phyloP scores from a whole-genome alignment of 1,140 invertebrate species.

The Temnothorax curvispinosus region DNA sequence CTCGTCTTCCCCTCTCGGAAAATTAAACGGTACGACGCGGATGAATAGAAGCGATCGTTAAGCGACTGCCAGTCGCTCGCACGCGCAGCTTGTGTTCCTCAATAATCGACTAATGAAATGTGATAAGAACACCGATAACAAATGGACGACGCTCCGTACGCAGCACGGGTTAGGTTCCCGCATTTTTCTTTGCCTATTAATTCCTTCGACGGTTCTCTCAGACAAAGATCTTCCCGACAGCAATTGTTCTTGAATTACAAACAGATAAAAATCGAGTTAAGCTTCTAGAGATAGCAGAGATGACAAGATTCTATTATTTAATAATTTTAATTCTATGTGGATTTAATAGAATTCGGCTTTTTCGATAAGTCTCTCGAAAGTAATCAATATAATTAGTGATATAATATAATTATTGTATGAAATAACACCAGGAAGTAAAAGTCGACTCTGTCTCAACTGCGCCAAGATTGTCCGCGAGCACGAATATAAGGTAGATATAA shows the following conservation, averaged over 20 bases:
- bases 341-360: conserved; percentile 9
- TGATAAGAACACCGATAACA: conserved; percentile 73
- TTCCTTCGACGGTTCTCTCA: not conserved
- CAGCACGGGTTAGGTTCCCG: not conserved
- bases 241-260: not conserved
- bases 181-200: not conserved
- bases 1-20: conserved; percentile 60
- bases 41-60: conserved; percentile 71
- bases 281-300: not conserved
- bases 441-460: conserved; percentile 24
- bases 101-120: conserved; percentile 62
- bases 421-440: conserved; percentile 32
- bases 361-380: not conserved
- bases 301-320: not conserved
- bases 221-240: not conserved
- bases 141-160: conserved; percentile 16
- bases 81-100: conserved; percentile 37
- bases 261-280: not conserved
- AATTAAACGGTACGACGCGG: conserved; percentile 76
- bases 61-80: conserved; percentile 59
- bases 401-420: conserved; percentile 19
- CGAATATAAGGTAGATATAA: not conserved
- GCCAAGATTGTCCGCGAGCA: conserved; percentile 16
- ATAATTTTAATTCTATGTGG: not conserved
- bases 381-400: conserved; percentile 16